phyloP scores from a whole-genome alignment of 1,140 invertebrate species.

The Lysiphlebus fabarum region DNA sequence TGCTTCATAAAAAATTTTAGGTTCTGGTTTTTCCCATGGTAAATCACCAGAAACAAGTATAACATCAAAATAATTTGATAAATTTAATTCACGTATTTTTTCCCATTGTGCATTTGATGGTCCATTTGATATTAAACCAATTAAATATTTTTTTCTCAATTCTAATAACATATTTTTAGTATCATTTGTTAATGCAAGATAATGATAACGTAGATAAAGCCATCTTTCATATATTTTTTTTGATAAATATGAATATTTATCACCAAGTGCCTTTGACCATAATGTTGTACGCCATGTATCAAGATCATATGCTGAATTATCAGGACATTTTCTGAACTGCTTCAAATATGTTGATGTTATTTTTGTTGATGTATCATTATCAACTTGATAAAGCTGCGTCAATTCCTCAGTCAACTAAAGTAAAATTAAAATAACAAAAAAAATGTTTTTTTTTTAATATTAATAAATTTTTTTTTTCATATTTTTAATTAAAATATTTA shows the following conservation, averaged over 20 bases:
- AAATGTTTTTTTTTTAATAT: constrained; percentile 13
- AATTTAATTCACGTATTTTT: constrained; percentile 68
- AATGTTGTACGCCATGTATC: constrained; percentile 72
- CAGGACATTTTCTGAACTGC: constrained; percentile 73
- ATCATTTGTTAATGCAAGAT: constrained; percentile 64
- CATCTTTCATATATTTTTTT: constrained; percentile 71
- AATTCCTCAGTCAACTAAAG: constrained; percentile 69
- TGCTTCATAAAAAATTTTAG: constrained; percentile 73
- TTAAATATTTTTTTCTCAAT: constrained; percentile 66
- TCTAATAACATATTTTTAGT: constrained; percentile 64
- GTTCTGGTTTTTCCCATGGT: constrained; percentile 78
- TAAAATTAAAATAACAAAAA: constrained; percentile 38
- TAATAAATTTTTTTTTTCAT: background rate
- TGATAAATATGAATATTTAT: constrained; percentile 67
- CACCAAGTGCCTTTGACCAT: constrained; percentile 74
- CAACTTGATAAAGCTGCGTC: constrained; percentile 64
- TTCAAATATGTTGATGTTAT: constrained; percentile 67
- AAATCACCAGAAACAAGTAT: constrained; percentile 78
- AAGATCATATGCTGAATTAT: constrained; percentile 66
- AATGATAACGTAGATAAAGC: constrained; percentile 72
- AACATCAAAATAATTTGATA: constrained; percentile 72
- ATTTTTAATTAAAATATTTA: background rate
- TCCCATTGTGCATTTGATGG: constrained; percentile 83
- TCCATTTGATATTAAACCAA: constrained; percentile 80
- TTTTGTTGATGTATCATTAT: constrained; percentile 59